Conservation (phyloP, 2,113 vertebrate species). For the Bufo gargarizans region DNA sequence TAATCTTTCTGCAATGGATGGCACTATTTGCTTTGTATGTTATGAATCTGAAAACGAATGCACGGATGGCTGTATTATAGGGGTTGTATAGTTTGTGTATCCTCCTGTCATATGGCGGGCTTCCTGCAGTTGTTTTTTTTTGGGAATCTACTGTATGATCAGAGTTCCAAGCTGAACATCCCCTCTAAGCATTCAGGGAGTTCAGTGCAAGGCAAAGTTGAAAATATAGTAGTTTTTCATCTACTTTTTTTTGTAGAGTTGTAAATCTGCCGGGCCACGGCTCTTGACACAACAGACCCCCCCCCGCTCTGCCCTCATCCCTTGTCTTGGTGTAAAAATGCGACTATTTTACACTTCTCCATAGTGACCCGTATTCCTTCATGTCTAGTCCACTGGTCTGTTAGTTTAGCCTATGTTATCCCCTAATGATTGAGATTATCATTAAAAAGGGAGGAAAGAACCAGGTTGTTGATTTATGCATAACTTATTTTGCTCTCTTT, state of each 20-base stretch:
- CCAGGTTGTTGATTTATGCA: not conserved
- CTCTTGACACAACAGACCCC: too few relatives aligned
- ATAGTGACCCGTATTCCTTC: not conserved
- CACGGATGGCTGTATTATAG: not conserved
- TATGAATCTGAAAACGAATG: not conserved
- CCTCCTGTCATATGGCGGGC: too few relatives aligned
- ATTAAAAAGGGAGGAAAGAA: not conserved
- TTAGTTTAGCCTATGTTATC: not conserved
- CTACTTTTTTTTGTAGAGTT: too few relatives aligned
- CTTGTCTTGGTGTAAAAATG: too few relatives aligned
- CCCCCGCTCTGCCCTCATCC: too few relatives aligned
- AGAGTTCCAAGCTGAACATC: too few relatives aligned
- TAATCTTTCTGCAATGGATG: not conserved
- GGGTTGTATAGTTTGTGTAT: not conserved
- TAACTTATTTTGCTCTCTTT: slow-evolving; percentile 60
- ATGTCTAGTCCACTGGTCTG: not conserved
- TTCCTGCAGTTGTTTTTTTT: too few relatives aligned
- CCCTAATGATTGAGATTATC: not conserved
- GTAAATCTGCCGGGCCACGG: too few relatives aligned
- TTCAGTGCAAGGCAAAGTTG: too few relatives aligned
- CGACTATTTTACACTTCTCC: not conserved
- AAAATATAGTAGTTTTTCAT: too few relatives aligned
- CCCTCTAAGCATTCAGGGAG: too few relatives aligned
- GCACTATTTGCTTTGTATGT: not conserved
- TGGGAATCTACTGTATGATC: too few relatives aligned